Conservation (phyloP, 2,113 vertebrate genomes). For the Poeciliopsis retropinna region DNA sequence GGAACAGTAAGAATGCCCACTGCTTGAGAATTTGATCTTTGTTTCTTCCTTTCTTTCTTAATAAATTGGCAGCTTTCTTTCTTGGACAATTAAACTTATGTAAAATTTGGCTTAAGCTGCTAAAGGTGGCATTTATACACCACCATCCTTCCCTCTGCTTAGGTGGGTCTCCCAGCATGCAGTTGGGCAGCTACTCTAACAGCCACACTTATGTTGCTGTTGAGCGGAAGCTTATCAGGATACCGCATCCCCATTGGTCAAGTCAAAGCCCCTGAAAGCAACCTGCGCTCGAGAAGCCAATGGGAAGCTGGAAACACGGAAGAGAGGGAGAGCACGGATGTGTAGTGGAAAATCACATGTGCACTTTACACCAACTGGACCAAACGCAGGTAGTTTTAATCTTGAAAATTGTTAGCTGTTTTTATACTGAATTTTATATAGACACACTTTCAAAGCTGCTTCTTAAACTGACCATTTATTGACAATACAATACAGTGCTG, state of each 20-base stretch:
- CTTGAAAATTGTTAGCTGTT: not conserved
- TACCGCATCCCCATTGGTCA: constrained; percentile 68
- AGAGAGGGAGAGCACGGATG: constrained; percentile 57
- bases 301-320: constrained; percentile 53
- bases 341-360: constrained; percentile 16
- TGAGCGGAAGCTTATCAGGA: constrained; percentile 51
- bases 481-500: not conserved
- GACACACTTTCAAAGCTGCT: not conserved
- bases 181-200: constrained; percentile 77
- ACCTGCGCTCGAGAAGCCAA: constrained; percentile 49
- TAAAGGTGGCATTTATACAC: not conserved
- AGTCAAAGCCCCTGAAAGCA: constrained; percentile 69
- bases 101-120: not conserved
- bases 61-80: not conserved
- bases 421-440: not conserved
- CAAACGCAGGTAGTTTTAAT: not conserved
- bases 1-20: constrained; percentile 71
- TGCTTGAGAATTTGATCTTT: not conserved
- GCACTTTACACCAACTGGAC: not conserved
- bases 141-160: not conserved
- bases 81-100: too few species aligned
- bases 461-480: constrained; percentile 7
- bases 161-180: constrained; percentile 78
- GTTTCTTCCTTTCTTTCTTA: not conserved
- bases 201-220: constrained; percentile 69